A percentile compares a stretch with the other conserved stretches of the same genome.
Conservation (phyloP, 2,888 invertebrate genomes). For the Danaus chrysippus region DNA sequence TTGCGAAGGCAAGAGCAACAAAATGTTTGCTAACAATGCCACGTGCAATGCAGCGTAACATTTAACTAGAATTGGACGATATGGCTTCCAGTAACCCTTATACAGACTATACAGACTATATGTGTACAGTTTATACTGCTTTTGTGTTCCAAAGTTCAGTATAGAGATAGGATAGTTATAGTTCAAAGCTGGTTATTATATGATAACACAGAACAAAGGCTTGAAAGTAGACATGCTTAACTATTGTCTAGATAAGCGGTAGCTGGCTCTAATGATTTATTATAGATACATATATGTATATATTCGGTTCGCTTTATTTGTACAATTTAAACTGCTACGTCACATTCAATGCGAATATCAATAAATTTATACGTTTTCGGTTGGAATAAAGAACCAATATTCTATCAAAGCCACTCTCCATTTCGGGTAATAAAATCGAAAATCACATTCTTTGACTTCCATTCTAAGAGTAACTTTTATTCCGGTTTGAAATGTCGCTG, state of each 20-base stretch:
- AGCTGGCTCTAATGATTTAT: too few relatives aligned
- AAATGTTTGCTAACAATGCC: constrained; percentile 29
- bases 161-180: not conserved
- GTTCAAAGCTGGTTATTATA: not conserved
- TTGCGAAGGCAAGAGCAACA: constrained; percentile 19
- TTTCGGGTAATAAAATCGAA: constrained; percentile 26
- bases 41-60: constrained; percentile 20
- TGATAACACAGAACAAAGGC: too few relatives aligned
- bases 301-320: not conserved
- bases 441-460: constrained; percentile 28
- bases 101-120: not conserved
- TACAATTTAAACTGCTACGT: not conserved
- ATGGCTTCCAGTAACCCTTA: constrained; percentile 6
- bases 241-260: too few relatives aligned
- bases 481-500: constrained; percentile 53
- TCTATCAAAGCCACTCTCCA: constrained; percentile 21
- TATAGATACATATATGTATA: not conserved
- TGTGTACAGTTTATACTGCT: constrained; percentile 2
- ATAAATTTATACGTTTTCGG: constrained; percentile 12
- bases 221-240: too few relatives aligned
- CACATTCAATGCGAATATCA: constrained; percentile 1
- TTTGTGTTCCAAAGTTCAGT: not conserved
- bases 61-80: constrained; percentile 11
- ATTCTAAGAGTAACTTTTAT: constrained; percentile 42
- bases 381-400: constrained; percentile 16